These are phyloP conservation scores for Mungos mungo DNA, from an alignment of 2,113 vertebrate genomes.

Conservation along the genomic window DNA sequence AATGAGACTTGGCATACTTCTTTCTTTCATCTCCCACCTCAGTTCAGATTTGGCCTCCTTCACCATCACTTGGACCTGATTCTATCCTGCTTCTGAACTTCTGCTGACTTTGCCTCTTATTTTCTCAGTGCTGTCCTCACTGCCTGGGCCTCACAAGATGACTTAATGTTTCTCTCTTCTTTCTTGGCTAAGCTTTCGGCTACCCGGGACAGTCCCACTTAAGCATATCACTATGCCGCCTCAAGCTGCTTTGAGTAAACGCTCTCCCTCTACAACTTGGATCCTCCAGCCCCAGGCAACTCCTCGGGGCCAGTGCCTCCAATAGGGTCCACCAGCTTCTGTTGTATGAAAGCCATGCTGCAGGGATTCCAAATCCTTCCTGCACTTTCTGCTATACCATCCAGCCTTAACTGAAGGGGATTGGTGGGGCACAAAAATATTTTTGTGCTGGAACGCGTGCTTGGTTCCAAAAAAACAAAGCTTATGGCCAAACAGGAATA, in stretches of 20 bases:
- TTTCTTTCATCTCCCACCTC: background rate
- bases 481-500: background rate
- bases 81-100: background rate
- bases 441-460: background rate
- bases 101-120: background rate
- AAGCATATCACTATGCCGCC: background rate
- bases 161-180: background rate
- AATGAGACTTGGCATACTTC: background rate
- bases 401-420: background rate
- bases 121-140: background rate
- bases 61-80: background rate
- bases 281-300: background rate
- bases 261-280: background rate
- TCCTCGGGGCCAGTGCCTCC: background rate
- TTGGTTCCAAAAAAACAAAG: background rate
- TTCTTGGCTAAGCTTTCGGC: background rate
- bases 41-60: background rate
- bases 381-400: background rate
- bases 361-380: background rate
- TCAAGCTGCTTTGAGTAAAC: background rate
- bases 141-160: background rate
- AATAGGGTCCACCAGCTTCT: background rate
- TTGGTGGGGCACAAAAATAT: background rate
- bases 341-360: background rate
- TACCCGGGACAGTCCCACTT: background rate